These are phyloP conservation scores for Bathybates hornii DNA, from an alignment of 2,113 vertebrate species.

Conservation along the genomic window DNA sequence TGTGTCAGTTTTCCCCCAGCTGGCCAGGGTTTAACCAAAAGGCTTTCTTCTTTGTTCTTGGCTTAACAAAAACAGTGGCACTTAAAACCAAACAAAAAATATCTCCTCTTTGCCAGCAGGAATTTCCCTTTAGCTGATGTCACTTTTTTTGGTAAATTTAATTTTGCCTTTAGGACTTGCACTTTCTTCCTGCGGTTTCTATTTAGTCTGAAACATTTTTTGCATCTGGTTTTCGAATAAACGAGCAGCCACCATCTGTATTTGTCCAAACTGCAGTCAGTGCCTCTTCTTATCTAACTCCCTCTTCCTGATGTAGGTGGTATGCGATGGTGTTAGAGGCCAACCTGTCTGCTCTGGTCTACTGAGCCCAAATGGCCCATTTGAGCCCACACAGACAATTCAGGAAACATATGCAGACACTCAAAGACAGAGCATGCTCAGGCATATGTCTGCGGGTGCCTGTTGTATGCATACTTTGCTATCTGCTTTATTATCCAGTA, in stretches of 20 bases:
- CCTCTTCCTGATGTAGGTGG: conserved; percentile 25
- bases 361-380: conserved; percentile 16
- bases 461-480: background rate
- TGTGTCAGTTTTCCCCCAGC: background rate
- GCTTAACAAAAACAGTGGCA: background rate
- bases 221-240: conserved; percentile 2
- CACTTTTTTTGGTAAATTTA: background rate
- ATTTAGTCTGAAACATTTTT: background rate
- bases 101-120: background rate
- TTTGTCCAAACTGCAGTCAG: background rate
- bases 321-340: background rate
- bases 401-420: background rate
- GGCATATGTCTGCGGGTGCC: background rate
- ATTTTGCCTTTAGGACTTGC: background rate
- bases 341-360: conserved; percentile 29
- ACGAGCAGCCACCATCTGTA: conserved; percentile 13
- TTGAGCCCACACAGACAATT: background rate
- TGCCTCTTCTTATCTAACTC: background rate
- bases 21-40: background rate
- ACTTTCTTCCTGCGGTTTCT: background rate
- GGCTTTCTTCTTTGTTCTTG: background rate
- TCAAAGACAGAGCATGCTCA: background rate
- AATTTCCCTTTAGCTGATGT: conserved; percentile 10
- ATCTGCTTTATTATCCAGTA: background rate
- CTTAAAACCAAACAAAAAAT: background rate